Percentiles rank a stretch among this genome's conserved stretches.
Conservation (phyloP, 2,113 vertebrate species). For the Lophura nycthemera region DNA sequence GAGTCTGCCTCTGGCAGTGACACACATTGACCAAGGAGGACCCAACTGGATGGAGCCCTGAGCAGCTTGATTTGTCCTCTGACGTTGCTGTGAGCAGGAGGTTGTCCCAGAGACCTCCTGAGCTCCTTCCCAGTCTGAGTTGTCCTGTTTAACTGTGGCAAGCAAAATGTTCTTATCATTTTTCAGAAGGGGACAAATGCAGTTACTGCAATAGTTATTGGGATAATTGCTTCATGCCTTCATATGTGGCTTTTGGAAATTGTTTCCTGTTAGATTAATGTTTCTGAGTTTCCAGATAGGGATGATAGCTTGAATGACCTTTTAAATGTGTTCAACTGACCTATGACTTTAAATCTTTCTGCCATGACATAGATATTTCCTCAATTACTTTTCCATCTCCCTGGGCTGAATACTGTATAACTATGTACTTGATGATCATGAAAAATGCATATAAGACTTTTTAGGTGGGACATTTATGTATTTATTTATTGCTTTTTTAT, state of each 20-base stretch:
- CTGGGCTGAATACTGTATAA: neutral
- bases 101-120: neutral
- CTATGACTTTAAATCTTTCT: neutral
- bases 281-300: neutral
- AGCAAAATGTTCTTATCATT: neutral
- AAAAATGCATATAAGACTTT: neutral
- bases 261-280: neutral
- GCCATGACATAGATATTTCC: neutral
- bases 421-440: neutral
- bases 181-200: neutral
- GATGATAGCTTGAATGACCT: neutral
- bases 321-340: neutral
- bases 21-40: neutral
- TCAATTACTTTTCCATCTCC: neutral
- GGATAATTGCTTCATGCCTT: neutral
- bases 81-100: neutral
- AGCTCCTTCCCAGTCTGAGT: accelerated
- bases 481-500: neutral
- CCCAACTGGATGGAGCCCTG: neutral
- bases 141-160: neutral
- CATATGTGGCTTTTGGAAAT: neutral
- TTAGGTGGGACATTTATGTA: neutral
- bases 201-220: neutral
- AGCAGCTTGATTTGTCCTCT: neutral
- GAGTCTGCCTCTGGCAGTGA: neutral